Evolutionary conservation across 2,888 invertebrate species (phyloP).

Genomic region (Platycnemis pennipes): DNA sequence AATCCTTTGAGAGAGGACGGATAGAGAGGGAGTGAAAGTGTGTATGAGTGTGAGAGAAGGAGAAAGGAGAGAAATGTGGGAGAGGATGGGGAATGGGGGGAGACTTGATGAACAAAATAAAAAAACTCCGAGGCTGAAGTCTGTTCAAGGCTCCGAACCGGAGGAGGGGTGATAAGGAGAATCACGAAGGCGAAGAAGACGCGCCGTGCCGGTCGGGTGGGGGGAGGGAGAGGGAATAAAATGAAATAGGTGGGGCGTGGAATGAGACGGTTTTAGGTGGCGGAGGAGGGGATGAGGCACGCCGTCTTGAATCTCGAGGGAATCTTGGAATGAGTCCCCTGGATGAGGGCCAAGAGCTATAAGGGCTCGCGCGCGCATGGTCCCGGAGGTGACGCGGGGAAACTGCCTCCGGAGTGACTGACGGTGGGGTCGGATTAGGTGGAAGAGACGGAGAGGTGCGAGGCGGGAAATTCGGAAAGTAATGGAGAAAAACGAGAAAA

Average conservation of each 20-base stretch:
- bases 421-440: not conserved
- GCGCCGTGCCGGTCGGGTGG: not conserved
- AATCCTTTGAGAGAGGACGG: not conserved
- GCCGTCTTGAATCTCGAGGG: slow-evolving; percentile 43
- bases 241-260: not conserved
- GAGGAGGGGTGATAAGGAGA: not conserved
- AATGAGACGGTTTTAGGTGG: not conserved
- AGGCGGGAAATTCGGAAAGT: not conserved
- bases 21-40: too few relatives aligned
- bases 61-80: not conserved
- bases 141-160: not conserved
- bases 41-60: too few relatives aligned
- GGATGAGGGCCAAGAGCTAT: slow-evolving; percentile 50
- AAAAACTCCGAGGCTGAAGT: not conserved
- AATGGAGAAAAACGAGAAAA: not conserved
- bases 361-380: not conserved
- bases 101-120: not conserved
- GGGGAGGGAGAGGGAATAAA: not conserved
- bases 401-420: not conserved
- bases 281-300: not conserved
- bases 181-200: not conserved
- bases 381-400: not conserved
- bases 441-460: not conserved
- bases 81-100: not conserved
- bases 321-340: slow-evolving; percentile 28